phyloP scores from a whole-genome alignment of 2,888 invertebrate genomes.

The Lithophane leautieri region DNA sequence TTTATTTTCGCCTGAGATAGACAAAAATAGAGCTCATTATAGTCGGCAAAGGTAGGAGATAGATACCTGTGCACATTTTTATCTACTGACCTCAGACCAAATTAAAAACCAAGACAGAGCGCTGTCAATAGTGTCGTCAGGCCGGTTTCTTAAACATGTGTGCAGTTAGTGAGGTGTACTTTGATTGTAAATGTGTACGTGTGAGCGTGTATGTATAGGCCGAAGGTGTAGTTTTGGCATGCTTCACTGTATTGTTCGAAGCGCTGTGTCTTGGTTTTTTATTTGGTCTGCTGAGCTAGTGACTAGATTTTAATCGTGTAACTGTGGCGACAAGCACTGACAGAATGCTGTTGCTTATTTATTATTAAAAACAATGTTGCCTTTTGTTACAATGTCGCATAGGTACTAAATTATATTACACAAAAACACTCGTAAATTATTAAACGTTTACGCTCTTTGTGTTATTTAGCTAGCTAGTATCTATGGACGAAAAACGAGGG shows the following conservation, averaged over 20 bases:
- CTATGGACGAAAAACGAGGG: conserved; percentile 16
- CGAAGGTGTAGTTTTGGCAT: too few relatives aligned
- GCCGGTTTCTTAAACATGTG: too few relatives aligned
- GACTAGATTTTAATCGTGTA: neutral
- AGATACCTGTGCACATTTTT: neutral
- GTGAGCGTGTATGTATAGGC: too few relatives aligned
- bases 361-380: conserved; percentile 16
- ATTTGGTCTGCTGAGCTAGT: too few relatives aligned
- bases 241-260: too few relatives aligned
- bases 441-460: conserved; percentile 17
- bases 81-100: neutral
- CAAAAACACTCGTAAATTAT: conserved; percentile 28
- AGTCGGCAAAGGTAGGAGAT: neutral
- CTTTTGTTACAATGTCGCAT: conserved; percentile 5
- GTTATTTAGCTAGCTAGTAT: conserved; percentile 17
- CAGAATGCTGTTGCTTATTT: neutral
- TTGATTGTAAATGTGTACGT: too few relatives aligned
- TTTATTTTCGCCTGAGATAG: conserved; percentile 9
- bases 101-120: too few relatives aligned
- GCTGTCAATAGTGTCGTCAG: too few relatives aligned
- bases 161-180: too few relatives aligned
- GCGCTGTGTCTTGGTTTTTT: too few relatives aligned
- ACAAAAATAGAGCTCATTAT: conserved; percentile 13
- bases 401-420: conserved; percentile 12
- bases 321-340: neutral